Conservation (phyloP, 2,888 invertebrate genomes). For the Koerneria pararmatus region DNA sequence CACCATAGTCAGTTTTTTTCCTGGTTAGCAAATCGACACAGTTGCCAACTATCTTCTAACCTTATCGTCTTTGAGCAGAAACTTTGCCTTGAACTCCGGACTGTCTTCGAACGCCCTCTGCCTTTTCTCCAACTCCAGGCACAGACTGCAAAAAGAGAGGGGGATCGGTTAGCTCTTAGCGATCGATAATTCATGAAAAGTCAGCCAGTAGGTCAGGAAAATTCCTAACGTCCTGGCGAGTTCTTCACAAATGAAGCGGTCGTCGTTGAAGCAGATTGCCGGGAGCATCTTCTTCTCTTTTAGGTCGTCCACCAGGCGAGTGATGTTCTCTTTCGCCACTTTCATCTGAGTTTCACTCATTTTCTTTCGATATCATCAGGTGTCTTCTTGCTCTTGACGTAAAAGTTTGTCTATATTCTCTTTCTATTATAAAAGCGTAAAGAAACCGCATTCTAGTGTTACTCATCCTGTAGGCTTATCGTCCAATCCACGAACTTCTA, state of each 20-base stretch:
- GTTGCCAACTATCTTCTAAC: too few relatives aligned
- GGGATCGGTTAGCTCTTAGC: background rate
- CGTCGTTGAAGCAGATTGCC: constrained; percentile 57
- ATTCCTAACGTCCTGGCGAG: constrained; percentile 34
- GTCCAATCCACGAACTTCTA: too few relatives aligned
- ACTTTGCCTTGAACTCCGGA: constrained; percentile 51
- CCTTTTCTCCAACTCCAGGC: constrained; percentile 40
- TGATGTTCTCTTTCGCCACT: constrained; percentile 47
- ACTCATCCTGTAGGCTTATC: too few relatives aligned
- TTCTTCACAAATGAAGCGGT: constrained; percentile 51
- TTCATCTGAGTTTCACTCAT: constrained; percentile 25
- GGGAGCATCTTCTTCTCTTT: constrained; percentile 49
- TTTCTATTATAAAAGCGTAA: too few relatives aligned
- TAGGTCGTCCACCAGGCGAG: constrained; percentile 48
- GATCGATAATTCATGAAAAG: background rate
- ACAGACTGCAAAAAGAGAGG: constrained; percentile 28
- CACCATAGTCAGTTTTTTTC: too few relatives aligned
- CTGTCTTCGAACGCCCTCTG: constrained; percentile 40
- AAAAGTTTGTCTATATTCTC: too few relatives aligned
- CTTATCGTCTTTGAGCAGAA: constrained; percentile 53
- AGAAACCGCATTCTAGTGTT: too few relatives aligned
- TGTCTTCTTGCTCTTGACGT: too few relatives aligned
- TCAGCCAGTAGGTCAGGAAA: background rate
- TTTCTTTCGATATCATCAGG: too few relatives aligned
- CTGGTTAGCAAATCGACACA: too few relatives aligned